Evolutionary conservation across 2,797 vertebrate species (phyloP), one percentile per base, ranked within the genome.

Genomic region (Acanthis flammea): DNA sequence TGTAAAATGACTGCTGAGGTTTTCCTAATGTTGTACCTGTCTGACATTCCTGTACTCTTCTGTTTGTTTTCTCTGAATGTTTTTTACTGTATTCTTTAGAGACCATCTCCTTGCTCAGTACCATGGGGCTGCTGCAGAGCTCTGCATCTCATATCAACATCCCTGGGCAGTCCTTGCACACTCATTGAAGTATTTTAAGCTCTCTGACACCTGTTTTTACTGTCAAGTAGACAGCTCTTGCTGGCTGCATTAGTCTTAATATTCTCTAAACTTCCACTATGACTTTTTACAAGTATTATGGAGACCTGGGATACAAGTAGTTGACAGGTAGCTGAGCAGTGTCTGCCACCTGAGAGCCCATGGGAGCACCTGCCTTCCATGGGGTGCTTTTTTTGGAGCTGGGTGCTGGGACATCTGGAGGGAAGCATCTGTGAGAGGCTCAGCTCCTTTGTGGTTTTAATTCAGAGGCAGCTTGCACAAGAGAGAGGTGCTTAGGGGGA

Each of bases 271-370:
- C 14, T 53, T 66, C 25, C 8, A 12, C 12, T 41, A 1, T 44
- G 57, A 55, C 44, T 47, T 83, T 58, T 54, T 42, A 27, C 28
- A 61, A 60, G 28, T 74, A 13, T 13, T n/a, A 2, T 53, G 28
- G 47, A 71, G 39, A 57, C 6, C 0, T 45, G 9, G n/a, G 41
- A 19, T 66, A 27, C 27, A 25, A 17, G 16, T 18, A 65, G 21
- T 31, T 48, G 85, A 12, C 33, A 31, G 17, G 28, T 17, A 68
- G 25, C 27, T 71, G 78, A 67, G 44, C 55, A 75, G 44, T 19
- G 30, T 25, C 30, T 63, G 61, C 35, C 10, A 4, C 3, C 0
- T 18, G 10, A 0, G 19, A 51, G 28, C 23, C 14, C 28, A 13
- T 19, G 47, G 77, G 42, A 61, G 19, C 6, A 10, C 54, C 54